Evolutionary conservation across 2,113 vertebrate genomes (phyloP).

Genomic region (Ia io): DNA sequence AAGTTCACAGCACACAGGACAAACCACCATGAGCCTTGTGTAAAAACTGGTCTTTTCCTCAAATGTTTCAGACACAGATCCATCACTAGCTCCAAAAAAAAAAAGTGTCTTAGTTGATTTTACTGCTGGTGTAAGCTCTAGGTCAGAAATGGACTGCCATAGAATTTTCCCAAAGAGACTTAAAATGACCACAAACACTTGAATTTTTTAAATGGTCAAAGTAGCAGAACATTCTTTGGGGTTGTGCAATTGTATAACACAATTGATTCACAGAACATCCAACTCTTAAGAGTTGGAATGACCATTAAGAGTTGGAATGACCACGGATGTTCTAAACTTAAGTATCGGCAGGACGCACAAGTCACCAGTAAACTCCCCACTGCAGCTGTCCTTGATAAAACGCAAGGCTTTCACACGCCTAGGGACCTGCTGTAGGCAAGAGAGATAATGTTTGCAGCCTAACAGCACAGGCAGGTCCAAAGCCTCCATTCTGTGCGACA

Average conservation of each 20-base stretch:
- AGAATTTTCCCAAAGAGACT: background rate
- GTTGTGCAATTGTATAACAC: background rate
- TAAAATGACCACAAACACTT: background rate
- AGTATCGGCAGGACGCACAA: too few species aligned
- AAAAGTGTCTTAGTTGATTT: background rate
- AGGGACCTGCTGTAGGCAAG: background rate
- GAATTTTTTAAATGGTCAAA: background rate
- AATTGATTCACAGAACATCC: background rate
- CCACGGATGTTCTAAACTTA: too few species aligned
- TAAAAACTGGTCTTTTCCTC: background rate
- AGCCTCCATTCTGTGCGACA: too few species aligned
- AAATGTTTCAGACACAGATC: background rate
- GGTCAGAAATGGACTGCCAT: background rate
- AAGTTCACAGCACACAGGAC: background rate
- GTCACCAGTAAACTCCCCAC: too few species aligned
- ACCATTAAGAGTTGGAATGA: too few species aligned
- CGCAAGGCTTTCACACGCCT: background rate
- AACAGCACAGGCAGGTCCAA: background rate
- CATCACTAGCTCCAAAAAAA: background rate
- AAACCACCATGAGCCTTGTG: background rate
- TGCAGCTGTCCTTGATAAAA: too few species aligned
- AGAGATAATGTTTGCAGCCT: background rate
- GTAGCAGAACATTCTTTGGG: background rate
- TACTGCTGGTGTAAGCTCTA: background rate
- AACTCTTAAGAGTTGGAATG: too few species aligned